Conservation (phyloP, 2,113 vertebrate species). For the Stercorarius parasiticus region DNA sequence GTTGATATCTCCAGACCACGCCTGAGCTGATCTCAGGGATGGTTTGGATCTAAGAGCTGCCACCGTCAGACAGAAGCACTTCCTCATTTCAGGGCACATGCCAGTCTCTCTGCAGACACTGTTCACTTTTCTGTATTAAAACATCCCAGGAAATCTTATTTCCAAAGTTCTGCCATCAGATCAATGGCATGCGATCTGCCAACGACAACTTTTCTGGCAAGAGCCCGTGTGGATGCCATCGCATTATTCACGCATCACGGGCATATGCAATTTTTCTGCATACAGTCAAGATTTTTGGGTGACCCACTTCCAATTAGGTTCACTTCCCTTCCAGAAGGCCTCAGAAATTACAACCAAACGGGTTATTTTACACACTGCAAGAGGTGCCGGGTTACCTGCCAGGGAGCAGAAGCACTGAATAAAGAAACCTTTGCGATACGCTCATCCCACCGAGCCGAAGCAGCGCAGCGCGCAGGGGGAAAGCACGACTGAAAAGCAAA, state of each 20-base stretch:
- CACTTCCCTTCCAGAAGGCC: neutral
- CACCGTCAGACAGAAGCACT: rapidly evolving
- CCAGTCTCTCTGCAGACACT: neutral
- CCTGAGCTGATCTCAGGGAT: rapidly evolving
- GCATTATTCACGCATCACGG: neutral
- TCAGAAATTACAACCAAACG: neutral
- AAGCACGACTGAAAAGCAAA: neutral
- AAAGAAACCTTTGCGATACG: neutral
- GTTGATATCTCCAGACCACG: neutral
- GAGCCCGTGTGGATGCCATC: neutral
- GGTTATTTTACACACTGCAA: neutral
- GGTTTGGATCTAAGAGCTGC: neutral
- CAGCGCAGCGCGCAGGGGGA: neutral
- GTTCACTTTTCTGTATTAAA: rapidly evolving
- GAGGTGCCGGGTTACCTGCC: neutral
- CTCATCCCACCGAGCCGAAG: neutral
- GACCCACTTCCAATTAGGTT: neutral
- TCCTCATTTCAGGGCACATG: neutral
- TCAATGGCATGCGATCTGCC: neutral
- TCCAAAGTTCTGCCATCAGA: neutral
- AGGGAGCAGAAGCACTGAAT: neutral
- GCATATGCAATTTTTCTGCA: neutral
- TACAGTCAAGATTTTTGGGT: neutral
- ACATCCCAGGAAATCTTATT: neutral
- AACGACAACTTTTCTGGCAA: neutral